phyloP scores from a whole-genome alignment of 1,140 invertebrate genomes.

The Zaprionus gabonicus region DNA sequence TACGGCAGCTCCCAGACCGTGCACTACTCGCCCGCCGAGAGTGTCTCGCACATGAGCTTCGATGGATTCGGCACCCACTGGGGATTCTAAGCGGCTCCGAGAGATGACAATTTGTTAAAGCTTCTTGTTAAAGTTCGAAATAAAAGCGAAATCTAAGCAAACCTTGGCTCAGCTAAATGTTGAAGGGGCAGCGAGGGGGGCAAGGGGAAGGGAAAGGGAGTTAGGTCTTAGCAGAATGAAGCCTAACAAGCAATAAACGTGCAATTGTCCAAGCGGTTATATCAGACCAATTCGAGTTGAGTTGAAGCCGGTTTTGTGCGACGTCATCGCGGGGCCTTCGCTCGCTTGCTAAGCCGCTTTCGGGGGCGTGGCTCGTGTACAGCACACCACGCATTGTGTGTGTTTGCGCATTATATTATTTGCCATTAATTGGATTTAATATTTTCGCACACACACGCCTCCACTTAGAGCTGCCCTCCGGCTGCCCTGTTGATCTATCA shows the following conservation, averaged over 20 bases:
- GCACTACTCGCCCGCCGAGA: conserved; percentile 85
- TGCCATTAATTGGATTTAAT: conserved; percentile 79
- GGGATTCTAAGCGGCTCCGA: conserved; percentile 82
- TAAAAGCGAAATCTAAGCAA: conserved; percentile 58
- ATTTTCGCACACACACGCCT: conserved; percentile 55
- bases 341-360: conserved; percentile 53
- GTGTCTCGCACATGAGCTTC: conserved; percentile 86
- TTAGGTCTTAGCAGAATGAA: conserved; percentile 40
- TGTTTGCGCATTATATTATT: conserved; percentile 56
- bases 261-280: conserved; percentile 35
- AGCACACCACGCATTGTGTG: conserved; percentile 23
- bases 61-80: conserved; percentile 86
- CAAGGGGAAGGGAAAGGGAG: neutral
- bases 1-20: conserved; percentile 81
- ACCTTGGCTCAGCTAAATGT: neutral
- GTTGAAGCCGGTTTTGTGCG: conserved; percentile 56
- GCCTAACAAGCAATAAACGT: conserved; percentile 52
- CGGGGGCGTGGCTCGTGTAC: conserved; percentile 56
- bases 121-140: conserved; percentile 66
- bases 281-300: conserved; percentile 26
- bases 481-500: conserved; percentile 40
- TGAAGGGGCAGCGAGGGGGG: neutral
- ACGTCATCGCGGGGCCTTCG: conserved; percentile 66
- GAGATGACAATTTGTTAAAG: conserved; percentile 35
- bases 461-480: conserved; percentile 25